phyloP scores from a whole-genome alignment of 2,888 invertebrate genomes.

The Hydriomena furcata region DNA sequence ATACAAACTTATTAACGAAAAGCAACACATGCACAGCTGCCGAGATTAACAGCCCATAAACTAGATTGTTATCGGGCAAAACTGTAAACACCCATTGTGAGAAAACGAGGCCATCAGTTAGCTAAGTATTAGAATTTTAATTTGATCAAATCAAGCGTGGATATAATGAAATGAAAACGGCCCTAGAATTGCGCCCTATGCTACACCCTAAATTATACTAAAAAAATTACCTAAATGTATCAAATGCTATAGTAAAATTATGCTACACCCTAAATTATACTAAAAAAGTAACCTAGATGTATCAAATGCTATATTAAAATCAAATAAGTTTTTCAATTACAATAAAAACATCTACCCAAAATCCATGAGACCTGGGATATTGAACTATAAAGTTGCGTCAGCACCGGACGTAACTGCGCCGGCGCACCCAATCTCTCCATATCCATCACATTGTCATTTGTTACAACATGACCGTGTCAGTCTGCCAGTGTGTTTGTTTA shows the following conservation, averaged over 20 bases:
- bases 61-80: slow-evolving; percentile 17
- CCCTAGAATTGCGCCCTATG: slow-evolving; percentile 12
- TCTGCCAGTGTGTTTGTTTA: slow-evolving; percentile 46
- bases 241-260: too few species aligned
- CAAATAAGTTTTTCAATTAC: not conserved
- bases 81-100: slow-evolving; percentile 9
- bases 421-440: slow-evolving; percentile 51
- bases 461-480: slow-evolving; percentile 48
- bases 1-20: too few species aligned
- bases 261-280: not conserved
- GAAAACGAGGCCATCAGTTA: not conserved
- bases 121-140: not conserved
- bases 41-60: slow-evolving; percentile 15
- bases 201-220: not conserved
- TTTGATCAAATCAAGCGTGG: slow-evolving; percentile 1
- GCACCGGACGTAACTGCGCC: slow-evolving; percentile 58
- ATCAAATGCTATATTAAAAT: too few species aligned
- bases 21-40: not conserved
- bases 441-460: slow-evolving; percentile 57
- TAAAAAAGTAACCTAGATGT: too few species aligned
- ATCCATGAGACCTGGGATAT: slow-evolving; percentile 34
- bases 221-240: too few species aligned
- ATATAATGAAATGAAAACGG: not conserved
- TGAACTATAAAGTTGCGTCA: slow-evolving; percentile 58
- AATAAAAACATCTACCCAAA: slow-evolving; percentile 18